Evolutionary conservation across 2,797 vertebrate genomes (phyloP).

Genomic region (Pachyuromys duprasi): DNA sequence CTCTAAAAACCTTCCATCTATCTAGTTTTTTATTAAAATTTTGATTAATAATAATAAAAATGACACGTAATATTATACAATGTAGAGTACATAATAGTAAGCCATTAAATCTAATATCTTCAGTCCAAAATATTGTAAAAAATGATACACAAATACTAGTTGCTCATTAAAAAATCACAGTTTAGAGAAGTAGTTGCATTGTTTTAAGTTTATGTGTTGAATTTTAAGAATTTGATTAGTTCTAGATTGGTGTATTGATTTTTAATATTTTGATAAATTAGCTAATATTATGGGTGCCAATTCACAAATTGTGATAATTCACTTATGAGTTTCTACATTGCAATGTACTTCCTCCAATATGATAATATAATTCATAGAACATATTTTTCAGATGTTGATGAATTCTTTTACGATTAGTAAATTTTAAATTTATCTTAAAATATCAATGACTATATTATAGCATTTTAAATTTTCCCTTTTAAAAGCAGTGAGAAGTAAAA

Average conservation of each 20-base stretch:
- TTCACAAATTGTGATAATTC: not conserved
- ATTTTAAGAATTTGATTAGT: not conserved
- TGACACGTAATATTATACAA: not conserved
- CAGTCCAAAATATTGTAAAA: not conserved
- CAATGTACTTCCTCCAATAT: not conserved
- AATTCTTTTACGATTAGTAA: not conserved
- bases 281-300: not conserved
- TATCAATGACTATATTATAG: not conserved
- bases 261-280: conserved; percentile 10
- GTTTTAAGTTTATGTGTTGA: conserved; percentile 23
- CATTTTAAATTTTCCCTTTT: conserved; percentile 12
- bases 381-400: not conserved
- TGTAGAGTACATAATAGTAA: not conserved
- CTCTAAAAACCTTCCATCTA: not conserved
- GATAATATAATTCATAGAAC: not conserved
- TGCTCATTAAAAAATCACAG: not conserved
- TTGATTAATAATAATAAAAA: not conserved
- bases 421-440: conserved; percentile 46
- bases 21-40: not conserved
- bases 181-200: not conserved
- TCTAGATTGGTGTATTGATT: not conserved
- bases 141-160: not conserved
- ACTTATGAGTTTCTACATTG: not conserved
- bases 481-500: not conserved
- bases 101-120: not conserved